Evolutionary conservation across 2,888 invertebrate species (phyloP), one percentile per base, ranked within the genome.

Genomic region (Phyllotreta cruciferae): DNA sequence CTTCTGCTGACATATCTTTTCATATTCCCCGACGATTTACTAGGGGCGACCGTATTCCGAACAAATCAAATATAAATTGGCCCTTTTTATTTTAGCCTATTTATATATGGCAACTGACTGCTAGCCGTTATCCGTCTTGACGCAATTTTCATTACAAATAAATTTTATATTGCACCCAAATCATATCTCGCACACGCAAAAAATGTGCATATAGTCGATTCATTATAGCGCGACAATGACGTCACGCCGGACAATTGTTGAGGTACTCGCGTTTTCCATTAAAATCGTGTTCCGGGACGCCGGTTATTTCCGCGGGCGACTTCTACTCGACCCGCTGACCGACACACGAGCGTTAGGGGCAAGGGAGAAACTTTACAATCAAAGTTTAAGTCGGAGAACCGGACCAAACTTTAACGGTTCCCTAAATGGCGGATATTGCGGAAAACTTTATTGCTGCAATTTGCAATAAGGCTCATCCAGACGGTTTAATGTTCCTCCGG

Each of bases 21-120:
- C 63, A 65, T 64, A 64, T 68, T 24, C 62, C 44, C 14, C 42
- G 42, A 44, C 66, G 63, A 68, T 68, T 65, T 60, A 56, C 61
- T 55, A 37, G 52, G 53, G 52, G 54, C 1, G 24, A 24, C 45
- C 62, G 49, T 53, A 60, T 44, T 56, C 63, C 45, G 49, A 58
- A 64, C 64, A 62, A 62, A 64, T 67, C 64, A 67, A 58, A 63
- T 64, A 67, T 56, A 64, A 67, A 66, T 64, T 60, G 66, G 36
- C 24, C 44, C 37, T 60, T 60, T 60, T 60, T 60, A 52, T 60
- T 52, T 58, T 41, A 34, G 41, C 45, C 41, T 44, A 58, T 58
- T 50, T 58, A 41, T 52, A 41, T 52, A 58, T 52, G 3, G 37
- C 24, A 52, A 8, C 52, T 36, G 38, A 11, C 52, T 37, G 38